Evolutionary conservation across 2,113 vertebrate genomes (phyloP).

Genomic region (Austrofundulus limnaeus): DNA sequence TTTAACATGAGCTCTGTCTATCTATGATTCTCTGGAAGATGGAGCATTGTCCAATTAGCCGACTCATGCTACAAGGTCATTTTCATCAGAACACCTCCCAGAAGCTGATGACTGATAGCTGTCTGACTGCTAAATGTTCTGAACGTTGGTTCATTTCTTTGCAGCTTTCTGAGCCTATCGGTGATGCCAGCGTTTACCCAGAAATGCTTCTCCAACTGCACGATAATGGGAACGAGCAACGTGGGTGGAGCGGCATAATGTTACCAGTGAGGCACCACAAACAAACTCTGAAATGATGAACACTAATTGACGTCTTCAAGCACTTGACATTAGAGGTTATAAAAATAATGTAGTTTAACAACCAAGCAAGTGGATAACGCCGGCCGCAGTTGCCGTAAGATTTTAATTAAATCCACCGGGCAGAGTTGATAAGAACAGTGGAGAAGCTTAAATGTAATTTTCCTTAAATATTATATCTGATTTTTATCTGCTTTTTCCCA

Average conservation of each 20-base stretch:
- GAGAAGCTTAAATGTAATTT: constrained; percentile 31
- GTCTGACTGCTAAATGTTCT: too few relatives aligned
- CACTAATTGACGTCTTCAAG: constrained; percentile 27
- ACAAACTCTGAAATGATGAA: constrained; percentile 16
- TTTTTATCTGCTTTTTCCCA: constrained; percentile 35
- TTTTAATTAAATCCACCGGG: constrained; percentile 58
- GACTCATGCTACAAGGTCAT: too few relatives aligned
- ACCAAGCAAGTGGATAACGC: constrained; percentile 16
- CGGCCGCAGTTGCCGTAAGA: constrained; percentile 20
- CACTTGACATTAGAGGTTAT: constrained; percentile 33
- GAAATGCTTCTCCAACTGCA: too few relatives aligned
- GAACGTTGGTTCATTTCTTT: too few relatives aligned
- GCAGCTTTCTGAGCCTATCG: too few relatives aligned
- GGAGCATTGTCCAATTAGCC: too few relatives aligned
- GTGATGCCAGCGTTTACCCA: too few relatives aligned
- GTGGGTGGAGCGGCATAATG: too few relatives aligned
- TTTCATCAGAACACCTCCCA: too few relatives aligned
- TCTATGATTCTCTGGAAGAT: too few relatives aligned
- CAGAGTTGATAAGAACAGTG: constrained; percentile 33
- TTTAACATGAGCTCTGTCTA: constrained; percentile 39
- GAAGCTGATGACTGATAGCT: too few relatives aligned
- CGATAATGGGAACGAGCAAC: too few relatives aligned
- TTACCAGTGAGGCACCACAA: neutral
- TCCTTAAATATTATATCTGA: constrained; percentile 45
- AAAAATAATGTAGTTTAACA: constrained; percentile 23